phyloP scores from a whole-genome alignment of 2,797 vertebrate genomes.

The Melanitta fusca region DNA sequence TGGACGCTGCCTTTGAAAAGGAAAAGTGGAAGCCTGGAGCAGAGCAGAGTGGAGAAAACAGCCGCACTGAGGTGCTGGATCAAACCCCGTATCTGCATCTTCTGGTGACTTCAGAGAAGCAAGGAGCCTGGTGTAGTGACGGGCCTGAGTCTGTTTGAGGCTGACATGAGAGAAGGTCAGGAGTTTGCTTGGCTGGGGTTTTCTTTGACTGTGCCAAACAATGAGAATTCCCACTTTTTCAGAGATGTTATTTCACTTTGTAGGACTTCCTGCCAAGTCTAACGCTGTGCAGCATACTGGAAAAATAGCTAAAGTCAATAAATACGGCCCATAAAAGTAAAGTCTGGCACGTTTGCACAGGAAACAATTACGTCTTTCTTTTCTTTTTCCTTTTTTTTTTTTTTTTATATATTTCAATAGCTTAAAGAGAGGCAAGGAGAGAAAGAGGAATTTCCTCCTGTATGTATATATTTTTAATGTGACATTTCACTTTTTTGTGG shows the following conservation, averaged over 20 bases:
- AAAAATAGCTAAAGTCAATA: constrained; percentile 71
- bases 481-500: neutral
- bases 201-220: constrained; percentile 37
- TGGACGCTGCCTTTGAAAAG: neutral
- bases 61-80: neutral
- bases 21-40: neutral
- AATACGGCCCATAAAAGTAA: constrained; percentile 68
- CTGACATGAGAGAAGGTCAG: constrained; percentile 33
- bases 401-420: neutral
- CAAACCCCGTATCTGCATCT: neutral
- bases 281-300: constrained; percentile 53
- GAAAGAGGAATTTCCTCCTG: constrained; percentile 14
- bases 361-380: constrained; percentile 47
- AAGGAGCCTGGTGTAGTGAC: neutral
- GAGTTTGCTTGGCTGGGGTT: constrained; percentile 59
- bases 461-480: neutral
- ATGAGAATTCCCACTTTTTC: constrained; percentile 66
- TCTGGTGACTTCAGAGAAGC: neutral
- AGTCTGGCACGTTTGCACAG: constrained; percentile 58
- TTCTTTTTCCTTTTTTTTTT: neutral
- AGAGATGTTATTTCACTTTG: constrained; percentile 55
- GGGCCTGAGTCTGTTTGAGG: neutral
- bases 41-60: neutral
- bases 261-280: constrained; percentile 56
- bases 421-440: neutral